These are phyloP conservation scores for Notothenia rossii DNA, from an alignment of 2,113 vertebrate genomes.

Conservation along the genomic window DNA sequence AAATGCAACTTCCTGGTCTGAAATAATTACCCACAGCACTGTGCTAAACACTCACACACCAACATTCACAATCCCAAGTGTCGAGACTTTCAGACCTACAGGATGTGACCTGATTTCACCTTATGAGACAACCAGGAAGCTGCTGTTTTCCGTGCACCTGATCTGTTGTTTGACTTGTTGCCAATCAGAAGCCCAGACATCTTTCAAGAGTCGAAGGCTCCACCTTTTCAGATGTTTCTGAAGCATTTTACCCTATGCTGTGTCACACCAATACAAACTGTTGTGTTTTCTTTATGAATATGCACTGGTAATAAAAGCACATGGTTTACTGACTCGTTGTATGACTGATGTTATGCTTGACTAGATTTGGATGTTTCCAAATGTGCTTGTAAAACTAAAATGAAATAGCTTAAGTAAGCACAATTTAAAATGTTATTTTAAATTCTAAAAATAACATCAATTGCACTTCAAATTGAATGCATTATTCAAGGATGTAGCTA, in stretches of 20 bases:
- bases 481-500: too few species aligned
- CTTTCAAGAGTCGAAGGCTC: slow-evolving; percentile 33
- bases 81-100: slow-evolving; percentile 2
- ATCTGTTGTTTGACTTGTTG: slow-evolving; percentile 55
- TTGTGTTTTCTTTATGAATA: slow-evolving; percentile 79
- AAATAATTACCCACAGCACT: slow-evolving; percentile 24
- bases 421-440: too few species aligned
- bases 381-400: neutral
- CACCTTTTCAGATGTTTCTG: slow-evolving; percentile 48
- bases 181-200: slow-evolving; percentile 59
- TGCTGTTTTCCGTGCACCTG: slow-evolving; percentile 33
- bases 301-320: slow-evolving; percentile 89
- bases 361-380: neutral
- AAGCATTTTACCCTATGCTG: slow-evolving; percentile 46
- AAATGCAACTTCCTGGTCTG: slow-evolving; percentile 38
- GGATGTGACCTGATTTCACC: neutral
- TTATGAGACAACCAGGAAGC: slow-evolving; percentile 21
- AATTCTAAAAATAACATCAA: too few species aligned
- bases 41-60: slow-evolving; percentile 18
- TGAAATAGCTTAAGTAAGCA: too few species aligned
- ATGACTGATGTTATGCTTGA: neutral
- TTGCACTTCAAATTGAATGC: too few species aligned
- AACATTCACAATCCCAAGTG: neutral
- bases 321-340: slow-evolving; percentile 76
- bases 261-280: slow-evolving; percentile 56